Evolutionary conservation across 92 coral and sea anemone genomes (phyloP), one percentile per base, ranked within the genome.

Genomic region (Zoanthus sociatus): DNA sequence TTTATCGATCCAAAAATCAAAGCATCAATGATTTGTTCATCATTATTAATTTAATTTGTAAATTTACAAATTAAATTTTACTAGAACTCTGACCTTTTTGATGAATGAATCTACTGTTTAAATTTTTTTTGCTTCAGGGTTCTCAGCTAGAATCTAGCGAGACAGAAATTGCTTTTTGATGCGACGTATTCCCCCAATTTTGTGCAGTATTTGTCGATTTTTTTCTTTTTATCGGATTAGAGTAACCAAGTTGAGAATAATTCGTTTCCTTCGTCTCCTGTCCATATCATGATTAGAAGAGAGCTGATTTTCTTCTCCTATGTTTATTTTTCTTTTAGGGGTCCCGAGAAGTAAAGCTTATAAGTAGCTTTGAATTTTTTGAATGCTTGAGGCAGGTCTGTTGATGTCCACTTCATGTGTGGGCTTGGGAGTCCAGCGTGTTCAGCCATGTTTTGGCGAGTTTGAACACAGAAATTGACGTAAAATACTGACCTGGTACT

Each of bases 111-210:
- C 97, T 15, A 94, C 89, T 7, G 94, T 85, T 89, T 90, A 0
- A 85, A 94, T 37, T 74, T 61, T 42, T 84, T 93, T 76, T 91
- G 91, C 31, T 51, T 85, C 79, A 89, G 76, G 14, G 86, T 89
- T 58, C 92, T 71, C 37, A 92, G 89, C 74, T 90, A 78, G 69
- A 15, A 89, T 12, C 90, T 58, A 76, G 95, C 87, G 45, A 90
- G 88, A 12, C 89, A 72, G 83, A 92, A 92, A 60, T 90, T 92
- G 84, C 95, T 92, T 84, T 90, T 92, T 50, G 95, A 90, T 48
- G 93, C 88, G 4, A 87, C 89, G 87, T 87, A 92, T 31, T 84
- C 89, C 79, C 90, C 91, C 42, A 92, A 90, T 68, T 79, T 84
- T 56, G 89, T 83, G 93, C 95, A 90, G 91, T 92, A 92, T 68